These are phyloP conservation scores for Carcharodon carcharias DNA, from an alignment of 2,797 vertebrate genomes.

Conservation along the genomic window DNA sequence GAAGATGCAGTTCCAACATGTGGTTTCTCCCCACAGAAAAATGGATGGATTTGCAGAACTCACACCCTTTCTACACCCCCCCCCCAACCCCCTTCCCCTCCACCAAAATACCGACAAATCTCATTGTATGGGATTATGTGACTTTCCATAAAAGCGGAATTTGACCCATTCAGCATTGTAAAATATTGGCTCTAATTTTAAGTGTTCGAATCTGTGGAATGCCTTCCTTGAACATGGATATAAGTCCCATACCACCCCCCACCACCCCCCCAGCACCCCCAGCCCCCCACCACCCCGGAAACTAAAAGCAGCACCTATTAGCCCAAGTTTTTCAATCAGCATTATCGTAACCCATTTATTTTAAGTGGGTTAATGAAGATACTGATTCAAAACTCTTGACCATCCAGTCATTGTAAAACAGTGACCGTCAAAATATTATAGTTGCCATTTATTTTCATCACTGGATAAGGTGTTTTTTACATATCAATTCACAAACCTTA, in stretches of 20 bases:
- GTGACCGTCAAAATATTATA: background rate
- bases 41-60: background rate
- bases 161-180: background rate
- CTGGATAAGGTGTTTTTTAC: background rate
- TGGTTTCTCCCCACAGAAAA: background rate
- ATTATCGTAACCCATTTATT: background rate
- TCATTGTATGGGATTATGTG: background rate
- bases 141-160: background rate
- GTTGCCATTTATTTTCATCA: background rate
- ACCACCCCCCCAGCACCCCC: background rate
- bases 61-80: background rate
- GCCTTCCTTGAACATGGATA: background rate
- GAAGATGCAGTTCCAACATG: background rate
- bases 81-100: no score
- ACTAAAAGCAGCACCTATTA: background rate
- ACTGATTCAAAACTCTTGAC: background rate
- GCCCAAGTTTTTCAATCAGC: background rate
- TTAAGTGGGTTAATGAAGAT: background rate
- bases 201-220: background rate
- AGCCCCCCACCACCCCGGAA: background rate
- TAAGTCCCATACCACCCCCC: background rate
- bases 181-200: background rate
- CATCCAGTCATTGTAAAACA: background rate
- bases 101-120: background rate
- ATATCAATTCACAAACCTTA: background rate